These are phyloP conservation scores for Halcyon malimbica DNA, from an alignment of 2,113 vertebrate genomes.

Conservation along the genomic window DNA sequence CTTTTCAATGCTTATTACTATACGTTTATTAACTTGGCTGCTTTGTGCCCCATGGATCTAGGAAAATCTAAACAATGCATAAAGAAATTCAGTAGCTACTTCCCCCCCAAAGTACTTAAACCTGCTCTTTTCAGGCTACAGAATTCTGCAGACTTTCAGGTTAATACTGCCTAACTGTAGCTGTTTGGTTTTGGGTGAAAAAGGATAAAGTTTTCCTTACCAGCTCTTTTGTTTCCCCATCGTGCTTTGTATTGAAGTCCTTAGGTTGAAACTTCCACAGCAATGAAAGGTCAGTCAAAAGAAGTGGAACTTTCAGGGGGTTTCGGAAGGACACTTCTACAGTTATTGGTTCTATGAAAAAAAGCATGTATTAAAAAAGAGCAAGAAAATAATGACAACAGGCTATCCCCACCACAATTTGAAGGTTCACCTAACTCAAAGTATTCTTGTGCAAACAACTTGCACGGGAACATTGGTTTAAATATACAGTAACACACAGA, in stretches of 20 bases:
- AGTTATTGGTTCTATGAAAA: slow-evolving; percentile 87
- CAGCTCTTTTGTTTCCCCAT: slow-evolving; percentile 71
- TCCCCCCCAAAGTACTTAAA: background rate
- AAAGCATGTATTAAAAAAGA: background rate
- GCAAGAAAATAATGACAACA: background rate
- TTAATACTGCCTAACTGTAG: background rate
- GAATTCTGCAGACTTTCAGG: background rate
- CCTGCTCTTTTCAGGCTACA: background rate
- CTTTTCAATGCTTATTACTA: background rate
- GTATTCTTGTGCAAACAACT: background rate
- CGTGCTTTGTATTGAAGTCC: slow-evolving; percentile 68
- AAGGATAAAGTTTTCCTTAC: slow-evolving; percentile 70
- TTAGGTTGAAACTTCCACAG: slow-evolving; percentile 92
- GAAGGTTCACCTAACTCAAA: background rate
- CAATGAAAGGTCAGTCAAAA: slow-evolving; percentile 88
- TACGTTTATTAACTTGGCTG: background rate
- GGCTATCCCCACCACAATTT: background rate
- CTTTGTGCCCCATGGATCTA: background rate
- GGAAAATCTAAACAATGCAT: background rate
- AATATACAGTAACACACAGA: background rate
- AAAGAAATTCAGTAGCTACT: background rate
- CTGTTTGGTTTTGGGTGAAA: background rate
- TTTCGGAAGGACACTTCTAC: slow-evolving; percentile 95
- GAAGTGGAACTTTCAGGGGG: slow-evolving; percentile 91
- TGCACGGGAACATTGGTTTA: background rate